A percentile compares a stretch with the other conserved stretches of the same genome.
phyloP scores from a whole-genome alignment of 2,888 invertebrate genomes.

The Drosophila algonquin region DNA sequence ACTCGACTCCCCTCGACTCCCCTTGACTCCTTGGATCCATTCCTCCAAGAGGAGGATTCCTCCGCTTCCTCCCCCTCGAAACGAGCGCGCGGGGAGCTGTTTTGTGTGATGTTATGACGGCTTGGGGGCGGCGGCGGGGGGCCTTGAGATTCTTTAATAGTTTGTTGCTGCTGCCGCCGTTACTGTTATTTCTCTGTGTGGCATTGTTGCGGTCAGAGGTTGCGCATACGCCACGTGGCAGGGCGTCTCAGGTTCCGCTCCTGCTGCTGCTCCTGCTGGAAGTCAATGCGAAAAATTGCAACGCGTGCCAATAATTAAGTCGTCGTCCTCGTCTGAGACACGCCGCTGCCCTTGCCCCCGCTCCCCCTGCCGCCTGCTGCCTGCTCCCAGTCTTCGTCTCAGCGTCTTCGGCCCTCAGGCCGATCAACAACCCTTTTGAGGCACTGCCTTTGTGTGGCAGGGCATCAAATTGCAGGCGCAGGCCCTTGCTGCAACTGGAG shows the following conservation, averaged over 20 bases:
- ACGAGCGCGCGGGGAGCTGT: conserved; percentile 63
- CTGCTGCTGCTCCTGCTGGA: conserved; percentile 8
- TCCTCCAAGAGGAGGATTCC: conserved; percentile 11
- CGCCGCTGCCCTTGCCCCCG: background rate
- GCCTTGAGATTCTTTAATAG: conserved; percentile 33
- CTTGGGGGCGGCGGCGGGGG: background rate
- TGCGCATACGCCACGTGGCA: conserved; percentile 73
- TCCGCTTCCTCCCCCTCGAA: conserved; percentile 26
- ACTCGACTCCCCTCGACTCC: conserved; percentile 13
- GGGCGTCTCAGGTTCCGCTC: conserved; percentile 54
- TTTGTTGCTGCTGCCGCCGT: conserved; percentile 12
- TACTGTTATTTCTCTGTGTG: conserved; percentile 30
- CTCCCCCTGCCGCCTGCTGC: too few species aligned
- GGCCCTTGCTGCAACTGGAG: conserved; percentile 40
- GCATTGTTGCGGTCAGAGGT: conserved; percentile 65
- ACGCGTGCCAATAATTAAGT: conserved; percentile 82
- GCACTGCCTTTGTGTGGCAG: conserved; percentile 10
- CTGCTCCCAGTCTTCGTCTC: conserved; percentile 6
- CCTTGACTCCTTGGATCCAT: conserved; percentile 36
- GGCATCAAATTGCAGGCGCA: conserved; percentile 77
- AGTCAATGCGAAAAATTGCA: conserved; percentile 76
- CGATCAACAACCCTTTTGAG: conserved; percentile 55
- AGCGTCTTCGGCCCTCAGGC: background rate
- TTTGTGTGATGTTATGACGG: conserved; percentile 36
- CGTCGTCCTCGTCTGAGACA: conserved; percentile 30